Conservation (phyloP, 2,797 vertebrate genomes). For the Pipistrellus kuhlii region DNA sequence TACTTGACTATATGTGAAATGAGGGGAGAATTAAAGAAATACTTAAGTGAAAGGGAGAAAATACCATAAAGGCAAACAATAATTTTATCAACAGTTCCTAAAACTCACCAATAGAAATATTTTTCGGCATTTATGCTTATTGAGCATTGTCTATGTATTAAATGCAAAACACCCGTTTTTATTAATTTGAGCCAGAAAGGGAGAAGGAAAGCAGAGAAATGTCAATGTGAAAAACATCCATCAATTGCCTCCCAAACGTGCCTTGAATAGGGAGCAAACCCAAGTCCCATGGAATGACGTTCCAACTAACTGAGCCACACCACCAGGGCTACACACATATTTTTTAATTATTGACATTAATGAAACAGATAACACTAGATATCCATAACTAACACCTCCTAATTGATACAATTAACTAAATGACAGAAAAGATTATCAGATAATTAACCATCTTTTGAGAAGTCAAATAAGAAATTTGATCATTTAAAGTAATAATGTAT, state of each 20-base stretch:
- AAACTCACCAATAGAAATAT: not conserved
- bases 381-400: not conserved
- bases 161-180: constrained; percentile 12
- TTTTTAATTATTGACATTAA: not conserved
- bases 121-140: not conserved
- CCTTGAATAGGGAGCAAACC: not conserved
- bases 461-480: constrained; percentile 17
- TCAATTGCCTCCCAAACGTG: not conserved
- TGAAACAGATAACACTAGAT: constrained; percentile 11
- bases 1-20: not conserved
- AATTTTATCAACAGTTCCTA: constrained; percentile 35
- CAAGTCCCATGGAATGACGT: not conserved
- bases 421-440: not conserved
- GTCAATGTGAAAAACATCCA: not conserved
- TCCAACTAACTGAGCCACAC: not conserved
- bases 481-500: not conserved
- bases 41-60: not conserved
- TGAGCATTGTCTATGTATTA: not conserved
- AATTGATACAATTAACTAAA: constrained; percentile 34
- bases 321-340: not conserved
- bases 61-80: constrained; percentile 2
- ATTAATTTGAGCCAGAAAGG: not conserved
- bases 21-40: constrained; percentile 26
- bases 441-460: constrained; percentile 38
- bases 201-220: not conserved